Base-by-base conservation (phyloP, 2,113 vertebrate species). In the Hassar affinis region DNA sequence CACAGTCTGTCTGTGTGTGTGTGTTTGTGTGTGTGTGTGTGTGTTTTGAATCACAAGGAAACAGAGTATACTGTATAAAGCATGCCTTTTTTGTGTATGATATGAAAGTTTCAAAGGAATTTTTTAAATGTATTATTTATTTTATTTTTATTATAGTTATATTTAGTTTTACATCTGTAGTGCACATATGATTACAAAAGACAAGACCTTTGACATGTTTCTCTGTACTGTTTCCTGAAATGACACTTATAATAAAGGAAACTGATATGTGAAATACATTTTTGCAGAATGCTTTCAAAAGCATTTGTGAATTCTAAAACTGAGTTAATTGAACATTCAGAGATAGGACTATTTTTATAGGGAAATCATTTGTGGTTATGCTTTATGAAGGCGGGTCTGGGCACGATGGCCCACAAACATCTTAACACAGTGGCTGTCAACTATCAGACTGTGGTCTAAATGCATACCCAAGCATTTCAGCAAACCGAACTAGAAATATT, bases 21-120 rank as follows among this genome's bases (percentile, higher is more conserved):
- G 69, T 72, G 68, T 72, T 38, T 71, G 68, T 42, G 64, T 22
- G 68, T 72, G 68, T 72, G 38, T 71, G 38, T 42, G 38, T 42
- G 38, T 42, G 68, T 72, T 25, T 33, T 27, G 42, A 30, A 47
- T 61, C 15, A 22, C 47, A 45, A 47, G 18, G n/a, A n/a, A 49
- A 77, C 20, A 61, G 10, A 18, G 25, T 59, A 38, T 66, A 71
- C 35, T 68, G 15, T 54, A 35, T 17, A 54, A 78, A 22, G 20
- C 30, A 11, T 78, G 75, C 35, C 11, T 59, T 35, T 57, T 38
- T 30, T 59, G 3, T 38, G 12, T 9, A 54, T 10, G 9, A 69
- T 42, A 69, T 45, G 66, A 25, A 38, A 42, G 42, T 69, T 17
- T 35, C 62, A 35, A 62, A 62, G n/a, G 0, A 57, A 57, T n/a